Evolutionary conservation across 2,113 vertebrate species (phyloP), one percentile per base, ranked within the genome.

Genomic region (Ibidorhyncha struthersii): DNA sequence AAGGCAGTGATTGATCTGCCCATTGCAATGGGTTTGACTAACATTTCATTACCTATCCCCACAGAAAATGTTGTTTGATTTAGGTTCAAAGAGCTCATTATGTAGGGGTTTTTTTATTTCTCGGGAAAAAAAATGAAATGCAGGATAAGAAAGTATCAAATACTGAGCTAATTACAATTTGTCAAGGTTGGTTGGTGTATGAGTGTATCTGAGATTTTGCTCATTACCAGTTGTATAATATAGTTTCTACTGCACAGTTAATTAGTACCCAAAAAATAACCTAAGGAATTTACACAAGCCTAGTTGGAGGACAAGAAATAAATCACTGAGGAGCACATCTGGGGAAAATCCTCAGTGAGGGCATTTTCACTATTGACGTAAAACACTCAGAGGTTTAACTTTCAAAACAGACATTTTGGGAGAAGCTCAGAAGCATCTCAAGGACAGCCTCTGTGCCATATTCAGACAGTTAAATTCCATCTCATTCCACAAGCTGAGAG

Each of bases 11-110:
- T 66, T 96, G 93, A 95, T 96, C 87, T 95, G 81, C 91, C 95
- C 86, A 78, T 90, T 70, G 93, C 93, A 91, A 58, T 89, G 91
- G 82, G 82, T 65, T 91, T 93, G 86, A 94, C 95, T 91, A 93
- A 94, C 77, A 80, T 95, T 96, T 97, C 95, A 93, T 96, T 95
- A 97, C 95, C 92, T 93, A 74, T 96, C 94, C 95, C 85, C 74
- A 74, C 94, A 92, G 91, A 96, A 97, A 97, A 96, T 73, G 63
- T 96, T 94, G 89, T 97, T 96, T 97, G 97, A 96, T 95, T 96
- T 97, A 86, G 93, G 93, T 96, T 96, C 96, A 97, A 97, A 95
- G 94, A 95, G 81, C 92, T 97, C 93, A 89, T 96, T 96, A 94
- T 94, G 63, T 94, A 87, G 88, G 67, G 62, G 29, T 61, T 62